These are phyloP conservation scores for Bhutanitis thaidina DNA, from an alignment of 2,888 invertebrate genomes.

Conservation along the genomic window DNA sequence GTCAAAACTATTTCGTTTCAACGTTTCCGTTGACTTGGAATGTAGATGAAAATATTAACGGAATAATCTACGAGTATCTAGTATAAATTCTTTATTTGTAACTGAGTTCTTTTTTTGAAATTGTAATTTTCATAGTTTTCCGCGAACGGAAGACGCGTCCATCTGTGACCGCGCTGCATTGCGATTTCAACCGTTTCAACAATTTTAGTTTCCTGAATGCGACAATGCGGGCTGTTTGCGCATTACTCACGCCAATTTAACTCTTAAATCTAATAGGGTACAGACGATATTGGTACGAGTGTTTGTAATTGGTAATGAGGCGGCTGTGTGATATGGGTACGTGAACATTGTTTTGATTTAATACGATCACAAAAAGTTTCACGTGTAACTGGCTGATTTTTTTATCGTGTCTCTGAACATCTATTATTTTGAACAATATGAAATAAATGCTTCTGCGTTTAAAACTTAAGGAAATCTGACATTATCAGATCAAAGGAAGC, in stretches of 20 bases:
- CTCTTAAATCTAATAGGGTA: not conserved
- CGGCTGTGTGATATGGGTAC: not conserved
- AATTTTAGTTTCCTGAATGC: constrained; percentile 40
- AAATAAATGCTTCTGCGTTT: not conserved
- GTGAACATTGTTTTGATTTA: not conserved
- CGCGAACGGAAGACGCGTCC: constrained; percentile 41
- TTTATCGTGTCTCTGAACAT: not conserved
- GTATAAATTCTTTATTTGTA: not conserved
- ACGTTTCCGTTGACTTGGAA: too few relatives aligned
- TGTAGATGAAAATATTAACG: too few relatives aligned
- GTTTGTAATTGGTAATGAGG: not conserved
- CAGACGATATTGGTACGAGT: not conserved
- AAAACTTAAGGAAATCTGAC: too few relatives aligned
- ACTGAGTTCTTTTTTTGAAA: constrained; percentile 5
- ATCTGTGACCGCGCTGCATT: constrained; percentile 39
- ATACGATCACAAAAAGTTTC: not conserved
- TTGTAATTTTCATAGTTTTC: constrained; percentile 14
- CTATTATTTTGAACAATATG: not conserved
- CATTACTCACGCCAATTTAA: constrained; percentile 8
- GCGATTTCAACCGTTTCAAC: constrained; percentile 38
- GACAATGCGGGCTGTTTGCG: constrained; percentile 16
- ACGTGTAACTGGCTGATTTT: not conserved
- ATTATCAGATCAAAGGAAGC: too few relatives aligned
- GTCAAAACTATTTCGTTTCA: too few relatives aligned
- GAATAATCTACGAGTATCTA: too few relatives aligned